Evolutionary conservation across 2,888 invertebrate species (phyloP).

Genomic region (Gryllus longicercus): DNA sequence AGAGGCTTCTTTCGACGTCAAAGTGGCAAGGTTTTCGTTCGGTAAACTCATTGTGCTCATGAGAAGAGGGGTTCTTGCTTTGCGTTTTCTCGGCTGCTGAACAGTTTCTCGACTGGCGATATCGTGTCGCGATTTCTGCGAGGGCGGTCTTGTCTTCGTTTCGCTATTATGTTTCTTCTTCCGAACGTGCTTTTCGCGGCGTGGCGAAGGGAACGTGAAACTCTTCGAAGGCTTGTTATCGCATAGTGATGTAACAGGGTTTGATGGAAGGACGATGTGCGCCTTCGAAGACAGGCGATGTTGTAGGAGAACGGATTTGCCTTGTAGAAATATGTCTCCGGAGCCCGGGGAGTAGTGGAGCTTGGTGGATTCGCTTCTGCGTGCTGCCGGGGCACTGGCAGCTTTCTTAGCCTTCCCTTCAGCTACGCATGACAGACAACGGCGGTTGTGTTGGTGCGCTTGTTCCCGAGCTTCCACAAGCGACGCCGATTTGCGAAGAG

Average conservation of each 20-base stretch:
- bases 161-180: not conserved
- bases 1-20: slow-evolving; percentile 5
- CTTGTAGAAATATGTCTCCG: not conserved
- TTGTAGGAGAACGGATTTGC: not conserved
- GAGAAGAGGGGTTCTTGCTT: not conserved
- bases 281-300: not conserved
- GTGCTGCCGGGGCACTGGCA: not conserved
- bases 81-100: not conserved
- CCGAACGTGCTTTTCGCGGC: not conserved
- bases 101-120: not conserved
- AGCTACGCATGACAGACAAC: not conserved
- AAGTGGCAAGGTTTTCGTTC: not conserved
- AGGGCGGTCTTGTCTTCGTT: not conserved
- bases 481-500: not conserved
- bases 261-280: not conserved
- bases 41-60: not conserved
- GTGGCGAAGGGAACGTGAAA: not conserved
- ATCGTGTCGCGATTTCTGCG: not conserved
- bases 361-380: not conserved
- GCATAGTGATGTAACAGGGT: not conserved
- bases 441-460: not conserved
- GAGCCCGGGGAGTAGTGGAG: not conserved
- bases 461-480: not conserved
- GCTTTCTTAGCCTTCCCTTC: not conserved
- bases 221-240: not conserved